Evolutionary conservation across 2,113 vertebrate genomes (phyloP).

Genomic region (Egretta garzetta): DNA sequence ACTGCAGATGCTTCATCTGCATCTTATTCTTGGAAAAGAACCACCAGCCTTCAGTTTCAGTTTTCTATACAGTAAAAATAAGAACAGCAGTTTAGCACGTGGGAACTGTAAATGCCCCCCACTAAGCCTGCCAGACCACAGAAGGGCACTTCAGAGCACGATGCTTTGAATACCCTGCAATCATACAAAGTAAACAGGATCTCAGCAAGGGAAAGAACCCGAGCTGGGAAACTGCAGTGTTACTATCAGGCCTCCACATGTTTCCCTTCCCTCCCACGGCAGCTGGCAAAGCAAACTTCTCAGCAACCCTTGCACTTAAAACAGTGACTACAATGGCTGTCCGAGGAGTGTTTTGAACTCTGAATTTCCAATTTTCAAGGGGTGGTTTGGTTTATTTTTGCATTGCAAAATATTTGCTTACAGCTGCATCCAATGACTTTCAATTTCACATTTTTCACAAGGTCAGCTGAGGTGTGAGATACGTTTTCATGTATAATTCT

Average conservation of each 20-base stretch:
- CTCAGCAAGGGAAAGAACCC: background rate
- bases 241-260: background rate
- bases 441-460: background rate
- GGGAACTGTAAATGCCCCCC: background rate
- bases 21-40: background rate
- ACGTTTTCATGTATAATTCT: background rate
- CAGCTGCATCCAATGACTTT: background rate
- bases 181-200: background rate
- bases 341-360: background rate
- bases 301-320: background rate
- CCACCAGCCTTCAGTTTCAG: background rate
- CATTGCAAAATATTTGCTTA: background rate
- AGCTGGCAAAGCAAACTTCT: background rate
- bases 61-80: conserved; percentile 1
- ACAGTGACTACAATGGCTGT: background rate
- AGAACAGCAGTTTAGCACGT: background rate
- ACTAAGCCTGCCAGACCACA: background rate
- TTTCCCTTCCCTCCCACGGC: background rate
- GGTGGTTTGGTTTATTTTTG: background rate
- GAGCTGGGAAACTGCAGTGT: background rate
- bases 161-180: background rate
- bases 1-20: background rate
- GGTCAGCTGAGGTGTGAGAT: background rate
- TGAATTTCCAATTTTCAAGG: background rate
- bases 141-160: background rate